Conservation (phyloP, 2,888 invertebrate species). For the Minunthozetes semirufus region DNA sequence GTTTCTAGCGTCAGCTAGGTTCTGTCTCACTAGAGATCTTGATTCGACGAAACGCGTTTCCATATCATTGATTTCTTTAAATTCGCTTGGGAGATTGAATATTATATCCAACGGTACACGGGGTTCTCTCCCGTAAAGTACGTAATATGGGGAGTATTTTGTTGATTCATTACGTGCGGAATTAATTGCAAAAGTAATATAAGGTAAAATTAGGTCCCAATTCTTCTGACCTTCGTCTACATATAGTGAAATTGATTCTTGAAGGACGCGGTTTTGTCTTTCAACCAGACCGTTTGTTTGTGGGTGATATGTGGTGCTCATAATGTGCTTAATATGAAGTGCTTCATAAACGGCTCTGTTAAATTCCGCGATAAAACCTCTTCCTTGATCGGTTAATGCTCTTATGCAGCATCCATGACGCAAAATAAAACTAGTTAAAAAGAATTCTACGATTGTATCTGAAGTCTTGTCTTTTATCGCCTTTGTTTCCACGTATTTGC, state of each 20-base stretch:
- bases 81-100: too few species aligned
- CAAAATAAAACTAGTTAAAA: not conserved
- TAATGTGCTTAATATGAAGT: not conserved
- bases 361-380: not conserved
- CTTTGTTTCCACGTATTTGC: not conserved
- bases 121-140: too few species aligned
- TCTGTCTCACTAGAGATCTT: too few species aligned
- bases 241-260: conserved; percentile 37
- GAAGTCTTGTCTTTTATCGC: not conserved
- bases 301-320: conserved; percentile 1
- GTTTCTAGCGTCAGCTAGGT: too few species aligned
- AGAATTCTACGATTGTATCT: not conserved
- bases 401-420: not conserved
- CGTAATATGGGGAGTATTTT: too few species aligned
- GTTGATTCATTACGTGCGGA: too few species aligned
- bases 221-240: too few species aligned
- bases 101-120: too few species aligned
- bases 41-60: too few species aligned
- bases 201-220: too few species aligned
- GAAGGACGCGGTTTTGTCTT: conserved; percentile 37
- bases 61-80: too few species aligned
- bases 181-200: too few species aligned
- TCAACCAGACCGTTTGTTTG: conserved; percentile 20
- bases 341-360: not conserved
- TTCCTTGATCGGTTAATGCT: not conserved